phyloP scores from a whole-genome alignment of 2,113 vertebrate genomes.

The Laterallus jamaicensis region DNA sequence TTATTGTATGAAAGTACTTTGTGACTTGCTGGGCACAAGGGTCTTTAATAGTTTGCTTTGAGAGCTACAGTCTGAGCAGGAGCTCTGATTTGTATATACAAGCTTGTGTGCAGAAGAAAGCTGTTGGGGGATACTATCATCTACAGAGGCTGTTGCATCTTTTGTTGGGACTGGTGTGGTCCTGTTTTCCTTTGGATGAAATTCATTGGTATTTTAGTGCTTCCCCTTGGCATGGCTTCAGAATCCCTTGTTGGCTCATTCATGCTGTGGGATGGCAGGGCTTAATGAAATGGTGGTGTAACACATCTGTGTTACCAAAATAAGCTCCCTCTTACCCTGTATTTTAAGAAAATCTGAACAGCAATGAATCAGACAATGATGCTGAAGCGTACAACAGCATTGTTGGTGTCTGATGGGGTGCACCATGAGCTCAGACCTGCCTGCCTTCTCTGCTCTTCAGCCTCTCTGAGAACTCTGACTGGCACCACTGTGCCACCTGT shows the following conservation, averaged over 20 bases:
- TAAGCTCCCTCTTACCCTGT: slow-evolving; percentile 8
- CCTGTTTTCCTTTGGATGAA: neutral
- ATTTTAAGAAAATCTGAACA: slow-evolving; percentile 2
- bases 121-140: neutral
- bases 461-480: neutral
- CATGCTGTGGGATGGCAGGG: neutral
- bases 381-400: neutral
- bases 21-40: neutral
- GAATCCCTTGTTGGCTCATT: neutral
- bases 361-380: neutral
- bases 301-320: slow-evolving; percentile 28
- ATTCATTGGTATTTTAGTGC: neutral
- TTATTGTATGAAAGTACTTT: neutral
- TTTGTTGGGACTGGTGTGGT: neutral
- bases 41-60: neutral
- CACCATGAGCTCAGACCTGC: neutral
- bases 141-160: neutral
- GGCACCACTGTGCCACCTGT: neutral
- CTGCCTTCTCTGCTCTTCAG: neutral
- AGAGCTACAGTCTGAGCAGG: neutral
- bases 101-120: neutral
- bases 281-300: neutral
- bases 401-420: neutral
- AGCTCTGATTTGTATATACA: neutral
- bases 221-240: slow-evolving; percentile 1